phyloP scores from a whole-genome alignment of 2,113 vertebrate species.

The Bettongia penicillata region DNA sequence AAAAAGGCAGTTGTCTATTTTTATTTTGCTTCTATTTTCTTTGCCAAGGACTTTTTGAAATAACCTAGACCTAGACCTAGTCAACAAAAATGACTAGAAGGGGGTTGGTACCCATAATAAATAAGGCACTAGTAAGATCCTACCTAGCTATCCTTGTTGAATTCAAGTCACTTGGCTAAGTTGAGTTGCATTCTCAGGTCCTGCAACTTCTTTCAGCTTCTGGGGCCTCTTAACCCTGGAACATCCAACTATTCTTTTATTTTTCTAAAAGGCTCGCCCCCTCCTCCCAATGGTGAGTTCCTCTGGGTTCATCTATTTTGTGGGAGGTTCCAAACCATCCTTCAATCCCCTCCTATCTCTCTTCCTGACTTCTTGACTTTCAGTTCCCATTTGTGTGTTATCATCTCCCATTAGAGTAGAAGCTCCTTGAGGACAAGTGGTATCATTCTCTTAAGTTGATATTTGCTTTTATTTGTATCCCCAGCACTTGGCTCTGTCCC shows the following conservation, averaged over 20 bases:
- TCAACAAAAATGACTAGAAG: neutral
- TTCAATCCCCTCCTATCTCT: too few relatives aligned
- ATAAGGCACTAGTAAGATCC: neutral
- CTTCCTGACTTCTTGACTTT: too few relatives aligned
- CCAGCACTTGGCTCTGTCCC: too few relatives aligned
- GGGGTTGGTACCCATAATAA: neutral
- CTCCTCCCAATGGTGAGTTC: too few relatives aligned
- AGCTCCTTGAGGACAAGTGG: too few relatives aligned
- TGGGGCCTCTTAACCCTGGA: neutral
- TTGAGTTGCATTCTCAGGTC: neutral
- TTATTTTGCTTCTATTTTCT: neutral
- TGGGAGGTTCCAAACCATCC: too few relatives aligned
- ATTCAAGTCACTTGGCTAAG: neutral
- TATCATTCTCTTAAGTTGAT: too few relatives aligned
- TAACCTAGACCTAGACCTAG: neutral
- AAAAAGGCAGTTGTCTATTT: neutral
- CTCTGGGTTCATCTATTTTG: too few relatives aligned
- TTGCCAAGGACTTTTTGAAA: neutral
- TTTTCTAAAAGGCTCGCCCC: neutral
- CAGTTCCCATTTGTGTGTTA: too few relatives aligned
- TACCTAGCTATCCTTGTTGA: neutral
- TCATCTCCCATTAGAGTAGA: too few relatives aligned
- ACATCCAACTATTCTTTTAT: neutral
- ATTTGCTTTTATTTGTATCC: too few relatives aligned
- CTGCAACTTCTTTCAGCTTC: neutral